A percentile compares a stretch with the other conserved stretches of the same genome.
phyloP scores from a whole-genome alignment of 2,113 vertebrate species.

The Malurus elegans region DNA sequence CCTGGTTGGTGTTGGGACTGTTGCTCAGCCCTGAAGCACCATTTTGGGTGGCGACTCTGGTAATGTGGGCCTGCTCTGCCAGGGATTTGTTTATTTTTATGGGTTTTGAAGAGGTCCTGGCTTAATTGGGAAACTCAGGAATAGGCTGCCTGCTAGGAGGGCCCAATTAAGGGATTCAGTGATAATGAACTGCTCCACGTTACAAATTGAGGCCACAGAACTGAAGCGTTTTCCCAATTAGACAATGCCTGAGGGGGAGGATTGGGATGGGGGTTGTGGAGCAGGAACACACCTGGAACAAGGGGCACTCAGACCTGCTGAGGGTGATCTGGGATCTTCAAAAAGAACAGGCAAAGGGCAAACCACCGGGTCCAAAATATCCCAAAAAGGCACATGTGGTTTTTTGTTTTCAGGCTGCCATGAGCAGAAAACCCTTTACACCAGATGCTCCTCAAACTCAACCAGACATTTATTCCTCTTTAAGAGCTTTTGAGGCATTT shows the following conservation, averaged over 20 bases:
- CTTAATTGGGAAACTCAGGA: conserved; percentile 10
- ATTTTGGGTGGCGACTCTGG: neutral
- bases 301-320: neutral
- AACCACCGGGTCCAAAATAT: neutral
- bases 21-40: neutral
- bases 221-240: conserved; percentile 12
- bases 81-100: neutral
- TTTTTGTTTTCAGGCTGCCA: neutral
- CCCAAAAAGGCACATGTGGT: neutral
- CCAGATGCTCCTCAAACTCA: neutral
- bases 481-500: neutral
- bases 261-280: neutral
- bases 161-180: conserved; percentile 1
- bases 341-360: neutral
- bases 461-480: neutral
- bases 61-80: fast-evolving
- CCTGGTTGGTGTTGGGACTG: neutral
- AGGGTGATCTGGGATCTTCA: neutral
- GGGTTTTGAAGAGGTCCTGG: neutral
- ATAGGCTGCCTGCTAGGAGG: neutral
- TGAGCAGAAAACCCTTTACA: neutral
- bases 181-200: neutral
- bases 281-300: neutral
- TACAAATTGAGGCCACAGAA: neutral
- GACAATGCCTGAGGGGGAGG: neutral